Base-by-base conservation (phyloP, 2,797 vertebrate species). In the Pseudomugil tenellus region DNA sequence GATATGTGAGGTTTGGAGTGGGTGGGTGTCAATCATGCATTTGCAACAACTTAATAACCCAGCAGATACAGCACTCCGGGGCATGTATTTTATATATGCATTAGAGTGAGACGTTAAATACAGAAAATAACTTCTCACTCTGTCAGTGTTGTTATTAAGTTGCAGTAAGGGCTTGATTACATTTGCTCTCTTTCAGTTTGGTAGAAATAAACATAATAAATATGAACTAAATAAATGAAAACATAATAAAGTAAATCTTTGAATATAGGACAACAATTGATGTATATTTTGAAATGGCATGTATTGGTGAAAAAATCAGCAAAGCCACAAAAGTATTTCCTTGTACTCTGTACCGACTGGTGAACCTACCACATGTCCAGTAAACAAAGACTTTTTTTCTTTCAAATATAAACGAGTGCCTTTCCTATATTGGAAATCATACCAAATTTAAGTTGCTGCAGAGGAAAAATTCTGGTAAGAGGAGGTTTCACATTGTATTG, bases 21-120 rank as follows among this genome's bases (percentile, higher is more conserved):
- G 83, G 82, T 8, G 81, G 74, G 37, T 84, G 90, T 90, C 90
- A 83, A 61, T 91, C 89, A 87, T 70, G 77, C 46, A 49, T 70
- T 87, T 72, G 54, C 59, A 16, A 63, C 41, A 0, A 68, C 66
- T 16, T 69, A 77, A 77, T 62, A 63, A 54, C 57, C 58, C 29
- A 57, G 58, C 67, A 53, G 66, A 81, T 65, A 43, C 54, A n/a
- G 49, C n/a, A 54, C 72, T 74, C 63, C 14, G 17, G 52, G 35
- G 56, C 56, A 25, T 59, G 32, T 74, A 32, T 67, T 70, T 86
- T 78, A 79, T 74, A 55, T 66, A 76, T 69, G 74, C 79, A 69
- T 80, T 66, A 67, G 28, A 68, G 65, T 63, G 31, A 6, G 17
- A 74, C 39, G 7, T 58, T 71, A 57, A 53, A 75, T 83, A 16